Percentiles rank a stretch among this genome's conserved stretches.
These are phyloP conservation scores for Galemys pyrenaicus DNA, from an alignment of 2,113 vertebrate species.

Conservation along the genomic window DNA sequence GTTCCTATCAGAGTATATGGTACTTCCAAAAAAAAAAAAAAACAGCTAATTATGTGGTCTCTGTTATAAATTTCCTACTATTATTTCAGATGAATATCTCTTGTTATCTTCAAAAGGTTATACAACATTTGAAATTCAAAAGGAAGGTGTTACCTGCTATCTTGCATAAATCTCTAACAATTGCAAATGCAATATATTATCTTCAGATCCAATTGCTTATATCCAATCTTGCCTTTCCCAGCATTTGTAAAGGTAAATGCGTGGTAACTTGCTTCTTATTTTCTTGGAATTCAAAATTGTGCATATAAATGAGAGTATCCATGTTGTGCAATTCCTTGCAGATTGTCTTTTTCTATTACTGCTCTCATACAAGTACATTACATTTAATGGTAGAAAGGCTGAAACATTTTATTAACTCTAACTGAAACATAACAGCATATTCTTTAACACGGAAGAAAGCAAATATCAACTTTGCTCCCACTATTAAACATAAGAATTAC, in stretches of 20 bases:
- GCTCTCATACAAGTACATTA: conserved; percentile 72
- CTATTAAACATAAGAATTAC: not conserved
- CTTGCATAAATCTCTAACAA: conserved; percentile 82
- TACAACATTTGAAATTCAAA: conserved; percentile 86
- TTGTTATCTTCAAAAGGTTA: conserved; percentile 82
- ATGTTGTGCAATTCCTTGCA: conserved; percentile 74
- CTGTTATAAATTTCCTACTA: conserved; percentile 81
- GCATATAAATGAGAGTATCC: conserved; percentile 78
- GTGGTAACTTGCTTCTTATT: conserved; percentile 76
- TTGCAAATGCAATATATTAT: conserved; percentile 83
- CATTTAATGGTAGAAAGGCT: conserved; percentile 51
- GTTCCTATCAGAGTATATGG: conserved; percentile 65
- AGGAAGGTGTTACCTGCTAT: conserved; percentile 79
- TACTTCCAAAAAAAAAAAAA: conserved; percentile 68
- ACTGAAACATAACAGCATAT: conserved; percentile 72
- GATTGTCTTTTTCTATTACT: conserved; percentile 79
- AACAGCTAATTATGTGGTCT: conserved; percentile 83
- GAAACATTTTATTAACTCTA: conserved; percentile 79
- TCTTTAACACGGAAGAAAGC: conserved; percentile 38
- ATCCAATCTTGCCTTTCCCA: conserved; percentile 71
- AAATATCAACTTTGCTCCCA: not conserved
- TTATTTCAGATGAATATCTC: conserved; percentile 84
- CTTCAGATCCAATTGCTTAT: conserved; percentile 81
- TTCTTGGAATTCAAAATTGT: conserved; percentile 80
- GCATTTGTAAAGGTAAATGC: conserved; percentile 81